Conservation (phyloP, 2,888 invertebrate genomes). For the Fabriciana adippe region DNA sequence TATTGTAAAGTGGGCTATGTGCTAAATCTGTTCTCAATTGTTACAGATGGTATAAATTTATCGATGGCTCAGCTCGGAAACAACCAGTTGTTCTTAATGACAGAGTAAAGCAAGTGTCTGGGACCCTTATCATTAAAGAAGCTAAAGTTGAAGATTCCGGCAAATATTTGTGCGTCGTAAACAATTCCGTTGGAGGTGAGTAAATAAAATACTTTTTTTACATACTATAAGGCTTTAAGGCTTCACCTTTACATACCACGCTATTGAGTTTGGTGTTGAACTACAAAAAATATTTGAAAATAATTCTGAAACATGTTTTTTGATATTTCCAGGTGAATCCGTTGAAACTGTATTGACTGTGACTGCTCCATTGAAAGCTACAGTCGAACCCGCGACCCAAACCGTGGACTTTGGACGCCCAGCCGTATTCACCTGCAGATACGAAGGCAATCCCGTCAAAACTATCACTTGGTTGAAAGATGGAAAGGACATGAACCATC, state of each 20-base stretch:
- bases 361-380: slow-evolving; percentile 93
- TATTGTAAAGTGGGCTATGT: not conserved
- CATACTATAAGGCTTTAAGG: not conserved
- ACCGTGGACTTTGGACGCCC: slow-evolving; percentile 96
- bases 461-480: slow-evolving; percentile 96
- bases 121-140: slow-evolving; percentile 95
- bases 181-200: slow-evolving; percentile 93
- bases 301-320: not conserved
- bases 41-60: slow-evolving; percentile 97
- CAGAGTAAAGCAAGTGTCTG: slow-evolving; percentile 95
- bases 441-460: slow-evolving; percentile 94
- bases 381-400: slow-evolving; percentile 94
- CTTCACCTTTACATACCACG: too few relatives aligned
- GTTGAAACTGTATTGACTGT: slow-evolving; percentile 96
- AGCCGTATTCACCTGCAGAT: slow-evolving; percentile 95
- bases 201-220: slow-evolving; percentile 1
- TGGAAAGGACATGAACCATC: slow-evolving; percentile 91
- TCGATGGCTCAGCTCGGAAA: slow-evolving; percentile 92
- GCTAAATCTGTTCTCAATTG: slow-evolving; percentile 73
- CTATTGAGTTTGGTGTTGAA: too few relatives aligned
- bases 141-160: slow-evolving; percentile 96
- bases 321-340: slow-evolving; percentile 88
- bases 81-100: slow-evolving; percentile 95
- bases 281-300: too few relatives aligned
- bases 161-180: slow-evolving; percentile 96